Percentiles rank a stretch among this genome's conserved stretches.
Conservation (phyloP, 2,888 invertebrate species). For the Amiota communis region DNA sequence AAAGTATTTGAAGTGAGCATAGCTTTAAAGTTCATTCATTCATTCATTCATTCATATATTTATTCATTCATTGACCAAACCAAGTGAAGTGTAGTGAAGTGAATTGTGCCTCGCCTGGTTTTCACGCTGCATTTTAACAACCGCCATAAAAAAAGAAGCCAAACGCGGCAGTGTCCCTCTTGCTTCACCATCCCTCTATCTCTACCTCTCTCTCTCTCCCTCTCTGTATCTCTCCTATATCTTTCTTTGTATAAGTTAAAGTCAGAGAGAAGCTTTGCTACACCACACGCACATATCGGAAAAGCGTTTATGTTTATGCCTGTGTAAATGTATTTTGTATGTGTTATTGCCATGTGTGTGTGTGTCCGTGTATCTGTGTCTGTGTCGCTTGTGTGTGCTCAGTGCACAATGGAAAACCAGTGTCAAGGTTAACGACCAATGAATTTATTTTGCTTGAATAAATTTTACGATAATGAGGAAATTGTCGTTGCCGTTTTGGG, state of each 20-base stretch:
- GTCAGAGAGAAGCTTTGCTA: background rate
- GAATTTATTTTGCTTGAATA: slow-evolving; percentile 74
- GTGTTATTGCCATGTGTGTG: slow-evolving; percentile 3
- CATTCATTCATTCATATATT: too few species aligned
- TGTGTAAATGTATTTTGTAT: slow-evolving; percentile 38
- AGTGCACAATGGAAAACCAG: slow-evolving; percentile 59
- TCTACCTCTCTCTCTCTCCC: too few species aligned
- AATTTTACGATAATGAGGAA: slow-evolving; percentile 73
- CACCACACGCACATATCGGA: slow-evolving; percentile 32
- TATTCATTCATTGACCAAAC: too few species aligned
- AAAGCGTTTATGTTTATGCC: slow-evolving; percentile 31
- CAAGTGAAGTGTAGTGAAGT: too few species aligned
- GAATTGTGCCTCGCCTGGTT: background rate
- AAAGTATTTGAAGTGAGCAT: background rate
- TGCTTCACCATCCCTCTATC: too few species aligned
- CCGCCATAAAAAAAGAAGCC: background rate
- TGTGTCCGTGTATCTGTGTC: background rate
- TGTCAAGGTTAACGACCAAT: slow-evolving; percentile 75
- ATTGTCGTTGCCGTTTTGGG: slow-evolving; percentile 68
- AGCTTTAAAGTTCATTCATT: too few species aligned
- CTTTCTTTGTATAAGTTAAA: too few species aligned
- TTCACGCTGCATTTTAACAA: slow-evolving; percentile 4
- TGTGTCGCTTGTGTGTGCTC: background rate
- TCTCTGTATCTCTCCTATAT: too few species aligned
- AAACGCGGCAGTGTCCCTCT: background rate